Conservation (phyloP, 2,113 vertebrate genomes). For the Neotragus moschatus region DNA sequence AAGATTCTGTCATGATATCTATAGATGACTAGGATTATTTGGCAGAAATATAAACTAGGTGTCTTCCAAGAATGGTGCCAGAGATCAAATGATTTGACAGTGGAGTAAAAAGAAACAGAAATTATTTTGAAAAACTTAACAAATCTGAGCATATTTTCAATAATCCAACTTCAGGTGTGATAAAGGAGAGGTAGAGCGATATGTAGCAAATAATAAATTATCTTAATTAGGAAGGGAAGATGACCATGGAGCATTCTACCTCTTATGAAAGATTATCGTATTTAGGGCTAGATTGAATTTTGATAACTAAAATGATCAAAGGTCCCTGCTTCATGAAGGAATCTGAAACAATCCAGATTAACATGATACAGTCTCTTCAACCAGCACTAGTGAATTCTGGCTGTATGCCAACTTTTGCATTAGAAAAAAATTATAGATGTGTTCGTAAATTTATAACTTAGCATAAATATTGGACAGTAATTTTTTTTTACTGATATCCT, state of each 20-base stretch:
- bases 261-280: not conserved
- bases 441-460: not conserved
- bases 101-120: not conserved
- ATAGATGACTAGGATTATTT: not conserved
- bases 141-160: not conserved
- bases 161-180: not conserved
- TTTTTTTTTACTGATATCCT: not conserved
- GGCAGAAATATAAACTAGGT: not conserved
- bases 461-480: not conserved
- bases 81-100: not conserved
- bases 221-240: not conserved
- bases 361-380: not conserved
- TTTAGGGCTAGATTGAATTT: not conserved
- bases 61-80: not conserved
- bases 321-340: not conserved
- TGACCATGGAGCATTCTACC: not conserved
- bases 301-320: not conserved
- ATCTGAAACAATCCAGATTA: not conserved
- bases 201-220: not conserved
- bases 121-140: slow-evolving; percentile 6
- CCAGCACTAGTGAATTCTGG: not conserved
- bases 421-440: not conserved
- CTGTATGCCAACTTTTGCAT: not conserved
- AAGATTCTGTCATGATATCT: not conserved
- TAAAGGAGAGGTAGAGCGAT: not conserved